A percentile compares a stretch with the other conserved stretches of the same genome.
phyloP scores from a whole-genome alignment of 1,140 invertebrate species.

The Bombus sylvicola region DNA sequence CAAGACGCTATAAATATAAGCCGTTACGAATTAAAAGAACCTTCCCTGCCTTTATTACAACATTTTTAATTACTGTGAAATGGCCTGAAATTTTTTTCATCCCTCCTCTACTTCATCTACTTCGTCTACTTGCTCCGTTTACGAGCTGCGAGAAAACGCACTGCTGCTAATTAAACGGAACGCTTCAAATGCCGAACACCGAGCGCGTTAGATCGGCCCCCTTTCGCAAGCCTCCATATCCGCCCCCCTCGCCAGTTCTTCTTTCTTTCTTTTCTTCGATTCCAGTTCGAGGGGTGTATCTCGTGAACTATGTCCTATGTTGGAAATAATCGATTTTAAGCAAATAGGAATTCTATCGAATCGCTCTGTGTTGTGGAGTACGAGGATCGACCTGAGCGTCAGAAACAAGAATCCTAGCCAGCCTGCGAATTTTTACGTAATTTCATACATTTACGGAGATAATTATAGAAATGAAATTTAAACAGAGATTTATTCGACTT shows the following conservation, averaged over 20 bases:
- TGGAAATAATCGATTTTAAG: not conserved
- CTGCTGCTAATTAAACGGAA: constrained; percentile 72
- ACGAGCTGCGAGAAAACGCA: constrained; percentile 66
- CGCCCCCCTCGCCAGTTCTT: too few relatives aligned
- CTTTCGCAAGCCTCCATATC: not conserved
- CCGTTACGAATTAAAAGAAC: constrained; percentile 70
- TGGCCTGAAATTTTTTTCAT: constrained; percentile 56
- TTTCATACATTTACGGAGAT: too few relatives aligned
- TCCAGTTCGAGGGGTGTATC: not conserved
- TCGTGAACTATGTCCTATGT: not conserved
- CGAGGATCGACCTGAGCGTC: too few relatives aligned
- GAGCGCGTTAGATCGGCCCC: constrained; percentile 42
- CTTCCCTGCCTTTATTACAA: constrained; percentile 65
- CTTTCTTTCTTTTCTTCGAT: not conserved
- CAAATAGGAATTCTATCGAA: not conserved
- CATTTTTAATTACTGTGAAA: constrained; percentile 75
- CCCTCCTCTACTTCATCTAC: not conserved
- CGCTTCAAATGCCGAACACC: constrained; percentile 61
- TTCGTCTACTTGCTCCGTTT: constrained; percentile 33
- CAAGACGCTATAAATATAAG: constrained; percentile 67
- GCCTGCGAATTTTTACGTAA: too few relatives aligned
- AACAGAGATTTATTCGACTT: too few relatives aligned
- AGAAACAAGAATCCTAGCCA: too few relatives aligned
- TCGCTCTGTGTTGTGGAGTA: rapidly evolving
- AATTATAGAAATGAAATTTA: too few relatives aligned